Percentiles rank a stretch among this genome's conserved stretches.
These are phyloP conservation scores for Tyria jacobaeae DNA, from an alignment of 2,888 invertebrate genomes.

Conservation along the genomic window DNA sequence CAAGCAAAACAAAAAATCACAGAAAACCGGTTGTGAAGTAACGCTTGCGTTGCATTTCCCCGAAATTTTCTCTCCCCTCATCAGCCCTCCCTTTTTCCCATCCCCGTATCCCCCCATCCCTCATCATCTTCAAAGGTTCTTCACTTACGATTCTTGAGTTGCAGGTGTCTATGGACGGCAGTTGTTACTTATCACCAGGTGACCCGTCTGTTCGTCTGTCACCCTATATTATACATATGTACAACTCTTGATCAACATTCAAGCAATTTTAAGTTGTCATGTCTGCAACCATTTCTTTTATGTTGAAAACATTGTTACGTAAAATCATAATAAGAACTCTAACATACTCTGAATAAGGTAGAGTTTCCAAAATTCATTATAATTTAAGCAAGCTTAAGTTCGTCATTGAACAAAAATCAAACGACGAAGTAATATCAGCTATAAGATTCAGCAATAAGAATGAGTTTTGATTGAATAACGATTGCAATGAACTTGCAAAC, in stretches of 20 bases:
- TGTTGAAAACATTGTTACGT: slow-evolving; percentile 43
- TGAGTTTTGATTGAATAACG: slow-evolving; percentile 41
- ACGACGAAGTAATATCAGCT: slow-evolving; percentile 43
- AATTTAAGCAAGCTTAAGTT: slow-evolving; percentile 42
- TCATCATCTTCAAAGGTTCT: no score
- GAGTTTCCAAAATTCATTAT: slow-evolving; percentile 30
- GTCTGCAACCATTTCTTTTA: slow-evolving; percentile 28
- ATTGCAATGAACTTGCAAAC: slow-evolving; percentile 42
- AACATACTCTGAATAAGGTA: slow-evolving; percentile 11
- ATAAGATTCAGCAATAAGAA: slow-evolving; percentile 41
- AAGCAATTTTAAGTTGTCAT: slow-evolving; percentile 12
- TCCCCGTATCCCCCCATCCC: no score
- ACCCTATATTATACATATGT: no score
- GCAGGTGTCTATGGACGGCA: no score
- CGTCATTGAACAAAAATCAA: slow-evolving; percentile 35
- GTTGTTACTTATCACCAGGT: no score
- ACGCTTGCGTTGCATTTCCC: no score
- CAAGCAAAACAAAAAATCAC: no score
- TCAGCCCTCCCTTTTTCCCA: no score
- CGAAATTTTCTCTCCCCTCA: no score
- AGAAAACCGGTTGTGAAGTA: no score
- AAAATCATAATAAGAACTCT: slow-evolving; percentile 42
- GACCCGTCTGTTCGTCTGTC: no score
- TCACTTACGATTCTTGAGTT: no score
- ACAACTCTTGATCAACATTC: slow-evolving; percentile 13